Conservation (phyloP, 2,888 invertebrate species). For the Dexiosoma caninum region DNA sequence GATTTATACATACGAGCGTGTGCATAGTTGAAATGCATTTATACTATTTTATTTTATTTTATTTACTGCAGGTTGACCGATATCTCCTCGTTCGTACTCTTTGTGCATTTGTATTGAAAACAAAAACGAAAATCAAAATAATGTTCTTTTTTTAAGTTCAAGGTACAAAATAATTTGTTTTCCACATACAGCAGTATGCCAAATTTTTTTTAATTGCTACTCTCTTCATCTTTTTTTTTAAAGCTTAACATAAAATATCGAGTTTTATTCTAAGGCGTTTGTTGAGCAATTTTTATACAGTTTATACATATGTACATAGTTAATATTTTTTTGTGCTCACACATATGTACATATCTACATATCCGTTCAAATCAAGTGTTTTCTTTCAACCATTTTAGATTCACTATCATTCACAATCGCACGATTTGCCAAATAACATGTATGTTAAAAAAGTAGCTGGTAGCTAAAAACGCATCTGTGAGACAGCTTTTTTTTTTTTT, state of each 20-base stretch:
- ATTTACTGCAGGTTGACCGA: too few species aligned
- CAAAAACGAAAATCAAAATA: too few species aligned
- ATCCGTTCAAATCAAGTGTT: too few species aligned
- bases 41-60: too few species aligned
- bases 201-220: slow-evolving; percentile 1
- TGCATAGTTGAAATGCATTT: background rate
- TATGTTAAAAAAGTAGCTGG: too few species aligned
- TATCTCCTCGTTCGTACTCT: too few species aligned
- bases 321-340: background rate
- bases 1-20: slow-evolving; percentile 26
- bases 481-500: too few species aligned
- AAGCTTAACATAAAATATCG: slow-evolving; percentile 25
- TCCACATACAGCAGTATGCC: slow-evolving; percentile 21
- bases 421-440: too few species aligned
- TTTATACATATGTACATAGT: slow-evolving; percentile 24
- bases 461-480: too few species aligned
- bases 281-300: slow-evolving; percentile 6
- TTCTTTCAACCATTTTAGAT: too few species aligned
- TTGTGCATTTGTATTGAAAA: slow-evolving; percentile 44
- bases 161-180: slow-evolving; percentile 31
- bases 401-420: too few species aligned
- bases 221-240: background rate
- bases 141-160: slow-evolving; percentile 10
- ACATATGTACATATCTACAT: too few species aligned
- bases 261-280: slow-evolving; percentile 57